These are phyloP conservation scores for Rhabdophis nuchalis DNA, from an alignment of 2,797 vertebrate genomes.

Conservation along the genomic window DNA sequence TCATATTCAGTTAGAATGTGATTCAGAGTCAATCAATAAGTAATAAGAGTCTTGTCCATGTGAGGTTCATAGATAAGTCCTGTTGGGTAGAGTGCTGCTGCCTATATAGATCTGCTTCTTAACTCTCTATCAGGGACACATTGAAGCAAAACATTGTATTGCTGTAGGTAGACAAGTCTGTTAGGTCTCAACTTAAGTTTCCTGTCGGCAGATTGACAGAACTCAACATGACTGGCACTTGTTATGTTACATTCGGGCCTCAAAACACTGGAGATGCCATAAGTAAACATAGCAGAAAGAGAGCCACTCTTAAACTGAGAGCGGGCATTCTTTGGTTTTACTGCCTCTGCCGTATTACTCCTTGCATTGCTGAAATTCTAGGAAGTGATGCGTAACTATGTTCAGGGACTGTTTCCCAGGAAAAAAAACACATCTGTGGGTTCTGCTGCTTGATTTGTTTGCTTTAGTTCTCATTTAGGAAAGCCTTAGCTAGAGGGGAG, in stretches of 20 bases:
- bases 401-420: slow-evolving; percentile 42
- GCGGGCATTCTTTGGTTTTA: slow-evolving; percentile 41
- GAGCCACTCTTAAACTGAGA: slow-evolving; percentile 46
- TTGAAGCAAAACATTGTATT: slow-evolving; percentile 61
- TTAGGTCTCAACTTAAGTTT: slow-evolving; percentile 58
- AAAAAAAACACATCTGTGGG: slow-evolving; percentile 42
- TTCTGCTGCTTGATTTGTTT: slow-evolving; percentile 63
- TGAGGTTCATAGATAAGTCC: neutral
- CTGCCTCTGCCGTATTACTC: slow-evolving; percentile 48
- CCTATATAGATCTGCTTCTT: slow-evolving; percentile 57
- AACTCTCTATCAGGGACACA: slow-evolving; percentile 55
- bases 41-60: neutral
- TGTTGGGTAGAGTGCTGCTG: slow-evolving; percentile 13
- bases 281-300: slow-evolving; percentile 4
- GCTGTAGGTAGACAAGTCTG: slow-evolving; percentile 58
- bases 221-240: slow-evolving; percentile 52
- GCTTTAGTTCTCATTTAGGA: slow-evolving; percentile 60
- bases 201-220: slow-evolving; percentile 51
- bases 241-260: slow-evolving; percentile 49
- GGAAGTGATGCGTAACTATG: slow-evolving; percentile 44
- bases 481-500: slow-evolving; percentile 56
- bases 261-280: slow-evolving; percentile 42
- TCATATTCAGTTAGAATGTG: neutral
- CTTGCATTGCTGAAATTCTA: slow-evolving; percentile 34
- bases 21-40: neutral